phyloP scores from a whole-genome alignment of 2,888 invertebrate species.

The Omphaloscelis lunosa region DNA sequence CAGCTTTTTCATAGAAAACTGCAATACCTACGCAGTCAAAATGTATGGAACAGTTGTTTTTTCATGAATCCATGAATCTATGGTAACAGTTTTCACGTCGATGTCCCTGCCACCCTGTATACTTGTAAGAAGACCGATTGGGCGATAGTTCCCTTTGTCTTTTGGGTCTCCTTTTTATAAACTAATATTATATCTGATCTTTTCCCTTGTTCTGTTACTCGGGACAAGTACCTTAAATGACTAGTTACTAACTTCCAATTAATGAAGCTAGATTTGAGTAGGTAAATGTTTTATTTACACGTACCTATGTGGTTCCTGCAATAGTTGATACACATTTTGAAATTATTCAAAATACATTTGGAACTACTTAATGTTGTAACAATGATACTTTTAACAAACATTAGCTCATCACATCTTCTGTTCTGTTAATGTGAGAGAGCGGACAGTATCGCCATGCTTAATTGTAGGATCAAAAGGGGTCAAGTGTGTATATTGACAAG shows the following conservation, averaged over 20 bases:
- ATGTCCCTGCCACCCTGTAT: too few species aligned
- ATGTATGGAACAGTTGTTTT: too few species aligned
- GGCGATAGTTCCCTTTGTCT: too few species aligned
- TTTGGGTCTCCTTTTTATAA: too few species aligned
- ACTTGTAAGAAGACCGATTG: too few species aligned
- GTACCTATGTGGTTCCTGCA: not conserved
- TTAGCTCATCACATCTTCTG: slow-evolving; percentile 58
- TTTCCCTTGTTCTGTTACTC: too few species aligned
- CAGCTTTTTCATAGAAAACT: too few species aligned
- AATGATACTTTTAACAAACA: slow-evolving; percentile 50
- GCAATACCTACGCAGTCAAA: too few species aligned
- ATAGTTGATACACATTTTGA: not conserved
- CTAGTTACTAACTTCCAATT: not conserved
- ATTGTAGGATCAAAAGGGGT: slow-evolving; percentile 91
- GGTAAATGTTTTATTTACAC: not conserved
- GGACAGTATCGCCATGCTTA: slow-evolving; percentile 86
- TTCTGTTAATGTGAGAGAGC: slow-evolving; percentile 66
- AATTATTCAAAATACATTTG: not conserved
- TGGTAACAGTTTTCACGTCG: too few species aligned
- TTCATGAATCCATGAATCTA: too few species aligned
- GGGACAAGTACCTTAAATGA: not conserved
- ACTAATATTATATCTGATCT: too few species aligned
- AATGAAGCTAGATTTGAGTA: not conserved
- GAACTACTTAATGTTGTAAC: slow-evolving; percentile 20
- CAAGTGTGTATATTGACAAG: slow-evolving; percentile 90